Percentiles rank a stretch among this genome's conserved stretches.
phyloP scores from a whole-genome alignment of 2,888 invertebrate genomes.

The Tiliacea citrago region DNA sequence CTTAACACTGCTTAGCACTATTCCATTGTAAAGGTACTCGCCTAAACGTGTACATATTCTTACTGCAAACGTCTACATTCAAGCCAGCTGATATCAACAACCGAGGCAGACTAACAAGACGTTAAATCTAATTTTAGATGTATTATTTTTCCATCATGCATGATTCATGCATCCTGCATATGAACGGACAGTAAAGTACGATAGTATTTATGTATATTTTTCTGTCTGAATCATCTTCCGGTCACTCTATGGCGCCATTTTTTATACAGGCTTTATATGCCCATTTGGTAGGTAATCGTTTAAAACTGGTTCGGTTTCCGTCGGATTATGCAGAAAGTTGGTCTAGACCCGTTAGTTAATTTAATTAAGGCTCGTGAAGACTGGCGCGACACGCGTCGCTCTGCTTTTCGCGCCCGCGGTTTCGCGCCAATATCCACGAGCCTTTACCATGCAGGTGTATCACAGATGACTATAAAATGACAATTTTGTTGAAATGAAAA shows the following conservation, averaged over 20 bases:
- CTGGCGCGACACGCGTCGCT: no score
- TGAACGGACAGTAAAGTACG: conserved; percentile 73
- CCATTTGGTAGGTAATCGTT: conserved; percentile 12
- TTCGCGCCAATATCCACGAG: no score
- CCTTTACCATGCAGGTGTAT: conserved; percentile 34
- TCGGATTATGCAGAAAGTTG: conserved; percentile 18
- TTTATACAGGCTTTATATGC: conserved; percentile 48
- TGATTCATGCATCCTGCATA: conserved; percentile 79
- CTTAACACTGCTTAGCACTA: background rate
- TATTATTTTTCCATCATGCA: conserved; percentile 66
- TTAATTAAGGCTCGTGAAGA: conserved; percentile 9
- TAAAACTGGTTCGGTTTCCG: conserved; percentile 63
- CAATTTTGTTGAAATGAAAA: background rate
- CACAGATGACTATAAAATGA: conserved; percentile 9
- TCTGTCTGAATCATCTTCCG: conserved; percentile 79
- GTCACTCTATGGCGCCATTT: conserved; percentile 61
- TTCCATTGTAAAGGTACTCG: background rate
- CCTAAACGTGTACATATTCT: background rate
- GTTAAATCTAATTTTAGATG: conserved; percentile 44
- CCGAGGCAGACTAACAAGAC: conserved; percentile 22
- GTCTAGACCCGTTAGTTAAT: conserved; percentile 39
- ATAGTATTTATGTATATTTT: conserved; percentile 55
- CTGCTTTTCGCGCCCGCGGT: no score
- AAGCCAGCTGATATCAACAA: conserved; percentile 23
- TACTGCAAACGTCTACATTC: background rate